Evolutionary conservation across 2,797 vertebrate genomes (phyloP).

Genomic region (Rhynchonycteris naso): DNA sequence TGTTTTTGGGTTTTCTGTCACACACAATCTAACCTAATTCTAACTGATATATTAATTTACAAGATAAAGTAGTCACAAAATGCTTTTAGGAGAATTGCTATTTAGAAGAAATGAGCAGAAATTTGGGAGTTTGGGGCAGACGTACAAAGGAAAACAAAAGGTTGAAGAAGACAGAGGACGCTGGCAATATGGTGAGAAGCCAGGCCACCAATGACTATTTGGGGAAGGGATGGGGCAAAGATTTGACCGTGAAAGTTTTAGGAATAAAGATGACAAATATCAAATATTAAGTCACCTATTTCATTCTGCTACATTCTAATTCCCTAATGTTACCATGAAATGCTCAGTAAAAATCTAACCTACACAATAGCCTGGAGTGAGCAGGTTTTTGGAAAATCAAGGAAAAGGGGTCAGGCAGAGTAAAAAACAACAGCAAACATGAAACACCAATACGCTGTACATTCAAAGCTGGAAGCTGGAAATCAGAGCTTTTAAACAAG

Average conservation of each 20-base stretch:
- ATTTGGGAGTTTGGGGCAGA: background rate
- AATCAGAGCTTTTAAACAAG: background rate
- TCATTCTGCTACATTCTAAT: background rate
- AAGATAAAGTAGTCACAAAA: background rate
- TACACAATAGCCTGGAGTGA: background rate
- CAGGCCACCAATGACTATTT: background rate
- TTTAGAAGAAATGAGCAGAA: slow-evolving; percentile 22
- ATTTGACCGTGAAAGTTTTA: background rate
- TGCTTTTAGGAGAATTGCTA: background rate
- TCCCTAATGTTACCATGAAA: background rate
- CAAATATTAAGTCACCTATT: background rate
- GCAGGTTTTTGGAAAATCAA: background rate
- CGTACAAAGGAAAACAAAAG: background rate
- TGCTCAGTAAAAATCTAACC: background rate
- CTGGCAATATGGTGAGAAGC: background rate
- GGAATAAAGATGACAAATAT: background rate
- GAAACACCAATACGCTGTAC: background rate
- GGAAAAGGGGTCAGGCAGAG: background rate
- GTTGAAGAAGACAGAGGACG: background rate
- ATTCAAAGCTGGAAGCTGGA: background rate
- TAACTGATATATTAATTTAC: background rate
- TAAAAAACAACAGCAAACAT: background rate
- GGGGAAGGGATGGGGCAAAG: background rate
- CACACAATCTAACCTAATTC: background rate
- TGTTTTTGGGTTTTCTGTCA: background rate